Evolutionary conservation across 2,797 vertebrate species (phyloP).

Genomic region (Labroides dimidiatus): DNA sequence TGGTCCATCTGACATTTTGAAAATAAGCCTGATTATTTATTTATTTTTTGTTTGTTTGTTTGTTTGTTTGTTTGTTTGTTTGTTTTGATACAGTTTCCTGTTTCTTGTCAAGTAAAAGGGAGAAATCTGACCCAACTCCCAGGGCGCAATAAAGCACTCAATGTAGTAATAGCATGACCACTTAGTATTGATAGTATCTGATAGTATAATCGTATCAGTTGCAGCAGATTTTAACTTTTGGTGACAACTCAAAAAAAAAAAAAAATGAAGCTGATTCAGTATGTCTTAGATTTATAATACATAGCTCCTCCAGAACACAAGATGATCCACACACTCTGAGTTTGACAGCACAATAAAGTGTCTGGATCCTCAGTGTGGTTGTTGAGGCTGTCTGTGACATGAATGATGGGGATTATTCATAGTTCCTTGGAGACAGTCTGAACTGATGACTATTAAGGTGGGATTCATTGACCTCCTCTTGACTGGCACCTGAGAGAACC

Average conservation of each 20-base stretch:
- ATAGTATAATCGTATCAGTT: no score
- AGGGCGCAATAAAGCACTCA: not conserved
- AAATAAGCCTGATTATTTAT: not conserved
- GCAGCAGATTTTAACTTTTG: conserved; percentile 8
- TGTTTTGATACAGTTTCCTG: no score
- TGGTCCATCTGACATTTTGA: not conserved
- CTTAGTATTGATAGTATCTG: not conserved
- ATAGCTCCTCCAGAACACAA: conserved; percentile 6
- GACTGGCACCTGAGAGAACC: conserved; percentile 56
- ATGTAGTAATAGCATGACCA: not conserved
- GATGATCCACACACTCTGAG: not conserved
- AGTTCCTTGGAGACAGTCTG: conserved; percentile 57
- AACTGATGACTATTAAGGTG: conserved; percentile 63
- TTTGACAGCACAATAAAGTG: conserved; percentile 42
- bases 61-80: no score
- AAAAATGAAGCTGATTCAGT: not conserved
- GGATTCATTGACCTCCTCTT: conserved; percentile 68
- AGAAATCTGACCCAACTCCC: not conserved
- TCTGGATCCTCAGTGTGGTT: conserved; percentile 16
- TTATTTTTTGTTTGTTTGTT: no score
- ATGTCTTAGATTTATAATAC: conserved; percentile 9
- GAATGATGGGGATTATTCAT: conserved; percentile 68
- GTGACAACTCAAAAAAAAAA: not conserved
- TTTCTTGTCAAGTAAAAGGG: no score
- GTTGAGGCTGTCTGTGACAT: conserved; percentile 33